A percentile compares a stretch with the other conserved stretches of the same genome.
Evolutionary conservation across 2,888 invertebrate genomes (phyloP).

Genomic region (Fragum sueziense): DNA sequence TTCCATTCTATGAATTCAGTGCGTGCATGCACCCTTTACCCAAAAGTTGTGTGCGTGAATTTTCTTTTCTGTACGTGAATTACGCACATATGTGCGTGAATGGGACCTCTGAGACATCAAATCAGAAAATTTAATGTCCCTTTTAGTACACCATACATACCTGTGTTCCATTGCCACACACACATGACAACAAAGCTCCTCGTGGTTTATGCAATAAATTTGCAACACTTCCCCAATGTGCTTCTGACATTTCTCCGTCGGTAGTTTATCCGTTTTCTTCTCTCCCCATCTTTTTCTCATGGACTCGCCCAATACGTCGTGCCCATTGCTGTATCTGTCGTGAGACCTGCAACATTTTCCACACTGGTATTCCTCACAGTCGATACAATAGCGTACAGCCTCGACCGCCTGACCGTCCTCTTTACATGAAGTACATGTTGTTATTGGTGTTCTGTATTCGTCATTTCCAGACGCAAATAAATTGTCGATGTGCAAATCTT

Average conservation of each 20-base stretch:
- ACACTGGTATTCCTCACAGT: constrained; percentile 5
- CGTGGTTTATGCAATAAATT: constrained; percentile 4
- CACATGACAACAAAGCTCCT: constrained; percentile 12
- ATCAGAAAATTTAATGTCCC: no score
- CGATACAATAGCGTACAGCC: neutral
- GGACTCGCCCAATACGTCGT: neutral
- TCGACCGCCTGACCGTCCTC: neutral
- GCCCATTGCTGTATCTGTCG: neutral
- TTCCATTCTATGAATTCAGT: no score
- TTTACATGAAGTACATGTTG: neutral
- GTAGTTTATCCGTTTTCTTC: constrained; percentile 1
- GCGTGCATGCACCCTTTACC: no score
- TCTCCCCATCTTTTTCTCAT: neutral
- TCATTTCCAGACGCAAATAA: neutral
- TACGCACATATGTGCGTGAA: no score
- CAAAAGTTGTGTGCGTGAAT: no score
- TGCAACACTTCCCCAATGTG: constrained; percentile 5
- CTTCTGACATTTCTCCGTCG: neutral
- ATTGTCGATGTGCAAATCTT: no score
- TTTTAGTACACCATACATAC: no score
- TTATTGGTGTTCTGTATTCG: neutral
- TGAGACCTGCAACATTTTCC: neutral
- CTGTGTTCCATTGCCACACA: constrained; percentile 17
- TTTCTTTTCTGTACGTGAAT: no score
- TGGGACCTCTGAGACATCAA: no score